A percentile compares a stretch with the other conserved stretches of the same genome.
Conservation (phyloP, 2,113 vertebrate species). For the Charadrius vociferus region DNA sequence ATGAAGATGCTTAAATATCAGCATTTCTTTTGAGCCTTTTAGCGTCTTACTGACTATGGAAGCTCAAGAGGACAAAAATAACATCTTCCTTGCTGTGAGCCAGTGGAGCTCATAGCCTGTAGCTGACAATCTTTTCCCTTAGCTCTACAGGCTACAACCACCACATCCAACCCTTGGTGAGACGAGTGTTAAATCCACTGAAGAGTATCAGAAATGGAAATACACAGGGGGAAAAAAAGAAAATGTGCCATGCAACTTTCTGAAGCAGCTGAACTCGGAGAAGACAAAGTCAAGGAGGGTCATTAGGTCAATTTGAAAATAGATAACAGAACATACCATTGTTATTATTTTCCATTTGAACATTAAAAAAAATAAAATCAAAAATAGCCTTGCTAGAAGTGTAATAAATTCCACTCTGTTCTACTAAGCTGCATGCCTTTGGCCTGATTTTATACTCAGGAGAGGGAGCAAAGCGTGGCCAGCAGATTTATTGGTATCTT, state of each 20-base stretch:
- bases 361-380: not conserved
- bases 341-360: not conserved
- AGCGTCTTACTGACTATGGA: constrained; percentile 53
- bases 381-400: not conserved
- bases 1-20: constrained; percentile 27
- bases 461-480: not conserved
- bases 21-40: constrained; percentile 53
- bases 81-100: constrained; percentile 40
- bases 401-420: not conserved
- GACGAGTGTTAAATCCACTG: constrained; percentile 2
- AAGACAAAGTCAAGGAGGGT: not conserved
- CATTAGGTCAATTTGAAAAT: not conserved
- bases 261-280: not conserved
- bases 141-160: constrained; percentile 49
- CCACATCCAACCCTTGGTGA: constrained; percentile 21
- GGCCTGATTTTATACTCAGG: not conserved
- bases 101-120: constrained; percentile 45
- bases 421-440: not conserved
- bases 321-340: not conserved
- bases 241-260: not conserved
- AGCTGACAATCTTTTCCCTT: constrained; percentile 47
- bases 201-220: constrained; percentile 24
- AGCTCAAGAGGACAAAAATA: constrained; percentile 59
- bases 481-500: not conserved
- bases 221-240: not conserved